Percentiles rank a stretch among this genome's conserved stretches.
These are phyloP conservation scores for Anguilla marmorata DNA, from an alignment of 2,797 vertebrate species.

Conservation along the genomic window DNA sequence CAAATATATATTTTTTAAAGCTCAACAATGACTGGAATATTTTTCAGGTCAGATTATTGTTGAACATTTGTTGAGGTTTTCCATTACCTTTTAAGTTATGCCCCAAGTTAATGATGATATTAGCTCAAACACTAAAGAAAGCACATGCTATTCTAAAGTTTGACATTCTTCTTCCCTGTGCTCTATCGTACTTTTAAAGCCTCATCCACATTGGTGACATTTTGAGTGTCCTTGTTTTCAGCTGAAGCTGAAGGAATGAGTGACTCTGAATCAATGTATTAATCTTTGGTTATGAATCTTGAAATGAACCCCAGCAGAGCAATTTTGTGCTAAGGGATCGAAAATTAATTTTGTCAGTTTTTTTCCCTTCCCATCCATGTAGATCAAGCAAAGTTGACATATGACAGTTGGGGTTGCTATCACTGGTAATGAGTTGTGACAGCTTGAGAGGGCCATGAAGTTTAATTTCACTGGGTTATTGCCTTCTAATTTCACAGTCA, in stretches of 20 bases:
- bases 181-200: background rate
- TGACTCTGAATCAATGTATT: background rate
- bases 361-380: background rate
- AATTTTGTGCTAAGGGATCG: background rate
- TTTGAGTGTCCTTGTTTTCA: background rate
- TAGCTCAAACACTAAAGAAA: background rate
- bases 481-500: background rate
- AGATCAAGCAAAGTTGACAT: background rate
- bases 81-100: background rate
- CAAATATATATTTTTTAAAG: background rate
- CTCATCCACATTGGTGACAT: background rate
- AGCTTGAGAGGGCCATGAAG: constrained; percentile 2
- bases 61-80: background rate
- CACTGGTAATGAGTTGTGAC: background rate
- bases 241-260: background rate
- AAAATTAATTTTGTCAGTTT: background rate
- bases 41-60: background rate
- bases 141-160: background rate
- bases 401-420: background rate
- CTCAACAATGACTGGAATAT: background rate
- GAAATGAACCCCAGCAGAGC: constrained; percentile 14
- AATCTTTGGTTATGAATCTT: constrained; percentile 50
- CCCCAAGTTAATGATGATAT: background rate
- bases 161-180: background rate
- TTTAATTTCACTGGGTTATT: background rate